Conservation (phyloP, 2,888 invertebrate species). For the Ecdyonurus torrentis region DNA sequence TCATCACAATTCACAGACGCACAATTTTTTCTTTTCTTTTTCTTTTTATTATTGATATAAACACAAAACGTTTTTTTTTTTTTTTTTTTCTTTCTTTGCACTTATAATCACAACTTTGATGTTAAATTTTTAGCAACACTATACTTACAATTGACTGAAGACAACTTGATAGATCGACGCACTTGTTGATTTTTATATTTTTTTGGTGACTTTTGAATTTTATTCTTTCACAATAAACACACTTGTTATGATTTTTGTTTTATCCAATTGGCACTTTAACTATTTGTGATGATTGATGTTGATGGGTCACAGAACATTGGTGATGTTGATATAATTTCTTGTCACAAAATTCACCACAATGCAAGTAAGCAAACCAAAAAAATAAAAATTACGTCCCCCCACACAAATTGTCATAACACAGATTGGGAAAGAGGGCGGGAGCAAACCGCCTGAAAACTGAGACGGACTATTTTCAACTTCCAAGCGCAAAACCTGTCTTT, state of each 20-base stretch:
- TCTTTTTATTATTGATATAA: neutral
- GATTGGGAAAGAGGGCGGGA: constrained; percentile 8
- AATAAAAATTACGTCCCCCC: neutral
- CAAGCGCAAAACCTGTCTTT: constrained; percentile 10
- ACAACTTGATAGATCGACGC: neutral
- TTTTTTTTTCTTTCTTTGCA: too few relatives aligned
- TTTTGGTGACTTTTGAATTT: neutral
- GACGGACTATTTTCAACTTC: constrained; percentile 10
- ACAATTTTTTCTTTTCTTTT: neutral
- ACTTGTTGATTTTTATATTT: neutral
- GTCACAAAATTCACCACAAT: neutral
- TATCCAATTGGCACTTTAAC: neutral
- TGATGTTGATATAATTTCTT: neutral
- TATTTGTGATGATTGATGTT: neutral
- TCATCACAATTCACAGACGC: neutral
- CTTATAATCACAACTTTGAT: neutral
- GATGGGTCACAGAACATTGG: neutral
- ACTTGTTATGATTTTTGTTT: neutral
- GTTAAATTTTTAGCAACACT: neutral
- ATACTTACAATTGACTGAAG: neutral
- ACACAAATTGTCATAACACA: constrained; percentile 9
- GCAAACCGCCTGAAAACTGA: constrained; percentile 9
- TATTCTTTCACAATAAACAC: neutral
- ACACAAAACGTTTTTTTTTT: neutral
- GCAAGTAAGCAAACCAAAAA: neutral